These are phyloP conservation scores for Glareola pratincola DNA, from an alignment of 2,113 vertebrate species.

Conservation along the genomic window DNA sequence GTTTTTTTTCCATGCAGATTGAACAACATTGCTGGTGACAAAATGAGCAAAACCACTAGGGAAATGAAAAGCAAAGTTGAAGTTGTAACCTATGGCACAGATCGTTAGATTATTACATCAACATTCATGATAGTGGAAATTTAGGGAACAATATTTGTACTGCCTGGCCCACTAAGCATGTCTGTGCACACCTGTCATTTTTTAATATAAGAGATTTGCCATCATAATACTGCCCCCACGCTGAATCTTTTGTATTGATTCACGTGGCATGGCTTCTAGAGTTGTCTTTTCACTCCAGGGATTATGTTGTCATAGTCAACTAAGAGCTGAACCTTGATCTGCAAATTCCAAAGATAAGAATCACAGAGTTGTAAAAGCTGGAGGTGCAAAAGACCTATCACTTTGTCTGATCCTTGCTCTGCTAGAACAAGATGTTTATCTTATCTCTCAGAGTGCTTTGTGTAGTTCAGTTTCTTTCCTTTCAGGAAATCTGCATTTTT, in stretches of 20 bases:
- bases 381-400: conserved; percentile 22
- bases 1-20: conserved; percentile 28
- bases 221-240: neutral
- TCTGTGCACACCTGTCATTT: conserved; percentile 57
- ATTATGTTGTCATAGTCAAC: conserved; percentile 60
- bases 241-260: conserved; percentile 51
- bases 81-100: conserved; percentile 46
- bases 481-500: neutral
- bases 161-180: conserved; percentile 1
- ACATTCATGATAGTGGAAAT: conserved; percentile 62
- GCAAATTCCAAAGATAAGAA: conserved; percentile 61
- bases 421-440: neutral
- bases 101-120: conserved; percentile 61
- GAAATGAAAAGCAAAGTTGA: conserved; percentile 59
- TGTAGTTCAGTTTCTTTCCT: neutral
- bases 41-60: conserved; percentile 56
- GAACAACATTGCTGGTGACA: conserved; percentile 32
- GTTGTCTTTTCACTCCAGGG: conserved; percentile 51
- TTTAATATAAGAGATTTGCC: conserved; percentile 39
- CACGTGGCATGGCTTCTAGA: conserved; percentile 53
- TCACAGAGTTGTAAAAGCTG: neutral
- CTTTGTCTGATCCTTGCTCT: neutral
- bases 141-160: conserved; percentile 53
- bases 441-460: neutral
- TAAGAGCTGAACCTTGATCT: conserved; percentile 37